phyloP scores from a whole-genome alignment of 2,797 vertebrate species.

The Paratrypauchen microcephalus region DNA sequence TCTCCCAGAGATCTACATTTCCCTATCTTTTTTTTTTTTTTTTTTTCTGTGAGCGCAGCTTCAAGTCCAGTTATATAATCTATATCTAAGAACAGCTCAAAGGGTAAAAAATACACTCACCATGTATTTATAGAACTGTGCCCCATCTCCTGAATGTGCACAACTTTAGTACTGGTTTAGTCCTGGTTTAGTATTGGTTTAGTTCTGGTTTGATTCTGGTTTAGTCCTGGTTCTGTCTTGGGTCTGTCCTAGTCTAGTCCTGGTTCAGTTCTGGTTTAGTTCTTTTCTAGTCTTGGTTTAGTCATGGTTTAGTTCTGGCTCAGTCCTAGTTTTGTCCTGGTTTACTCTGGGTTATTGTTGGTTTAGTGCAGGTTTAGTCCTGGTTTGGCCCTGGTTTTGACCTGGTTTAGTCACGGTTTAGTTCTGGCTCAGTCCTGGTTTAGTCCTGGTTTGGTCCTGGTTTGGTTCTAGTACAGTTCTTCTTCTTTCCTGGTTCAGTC shows the following conservation, averaged over 20 bases:
- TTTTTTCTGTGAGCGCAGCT: too few relatives aligned
- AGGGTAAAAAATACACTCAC: background rate
- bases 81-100: too few relatives aligned
- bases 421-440: too few relatives aligned
- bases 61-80: too few relatives aligned
- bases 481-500: too few relatives aligned
- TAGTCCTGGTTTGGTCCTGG: background rate
- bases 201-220: background rate
- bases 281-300: background rate
- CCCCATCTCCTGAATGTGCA: too few relatives aligned
- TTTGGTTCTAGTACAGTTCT: background rate
- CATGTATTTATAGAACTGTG: too few relatives aligned
- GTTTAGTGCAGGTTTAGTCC: background rate
- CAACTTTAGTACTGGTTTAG: background rate
- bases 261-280: background rate
- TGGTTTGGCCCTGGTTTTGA: background rate
- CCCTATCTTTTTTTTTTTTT: too few relatives aligned
- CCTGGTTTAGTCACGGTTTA: too few relatives aligned
- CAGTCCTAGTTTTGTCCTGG: too few relatives aligned
- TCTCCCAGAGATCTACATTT: too few relatives aligned
- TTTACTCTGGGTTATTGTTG: too few relatives aligned
- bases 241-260: background rate
- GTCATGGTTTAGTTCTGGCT: background rate
- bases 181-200: background rate
- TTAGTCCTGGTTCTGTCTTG: background rate